These are phyloP conservation scores for Zaprionus nigranus DNA, from an alignment of 1,140 invertebrate species.

Conservation along the genomic window DNA sequence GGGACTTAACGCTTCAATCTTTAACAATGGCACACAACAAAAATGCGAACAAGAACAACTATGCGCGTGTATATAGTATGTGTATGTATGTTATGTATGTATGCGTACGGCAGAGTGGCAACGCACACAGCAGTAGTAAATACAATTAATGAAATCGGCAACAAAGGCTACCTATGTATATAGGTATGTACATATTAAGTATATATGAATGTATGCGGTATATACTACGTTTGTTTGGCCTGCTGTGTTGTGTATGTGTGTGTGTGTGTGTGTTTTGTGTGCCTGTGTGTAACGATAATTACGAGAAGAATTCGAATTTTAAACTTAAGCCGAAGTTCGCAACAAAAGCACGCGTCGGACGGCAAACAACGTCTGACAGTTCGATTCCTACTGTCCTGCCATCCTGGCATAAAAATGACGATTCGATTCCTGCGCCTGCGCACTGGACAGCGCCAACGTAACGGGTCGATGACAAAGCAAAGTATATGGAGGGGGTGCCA, in stretches of 20 bases:
- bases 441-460: not conserved
- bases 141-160: not conserved
- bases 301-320: not conserved
- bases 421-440: slow-evolving; percentile 44
- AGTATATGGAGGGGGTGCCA: slow-evolving; percentile 32
- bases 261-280: no score
- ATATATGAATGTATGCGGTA: not conserved
- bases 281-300: not conserved
- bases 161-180: slow-evolving; percentile 3
- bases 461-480: slow-evolving; percentile 10
- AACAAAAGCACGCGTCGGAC: not conserved
- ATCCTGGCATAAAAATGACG: not conserved
- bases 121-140: slow-evolving; percentile 1
- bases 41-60: slow-evolving; percentile 13
- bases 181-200: not conserved
- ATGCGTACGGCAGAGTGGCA: not conserved
- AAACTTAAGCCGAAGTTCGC: slow-evolving; percentile 5
- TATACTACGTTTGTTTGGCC: not conserved
- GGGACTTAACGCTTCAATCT: not conserved
- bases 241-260: not conserved
- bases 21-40: slow-evolving; percentile 21
- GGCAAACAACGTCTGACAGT: slow-evolving; percentile 5
- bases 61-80: not conserved
- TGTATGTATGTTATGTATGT: not conserved
- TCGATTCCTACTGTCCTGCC: not conserved